Conservation (phyloP, 2,797 vertebrate genomes). For the Danio albolineatus region DNA sequence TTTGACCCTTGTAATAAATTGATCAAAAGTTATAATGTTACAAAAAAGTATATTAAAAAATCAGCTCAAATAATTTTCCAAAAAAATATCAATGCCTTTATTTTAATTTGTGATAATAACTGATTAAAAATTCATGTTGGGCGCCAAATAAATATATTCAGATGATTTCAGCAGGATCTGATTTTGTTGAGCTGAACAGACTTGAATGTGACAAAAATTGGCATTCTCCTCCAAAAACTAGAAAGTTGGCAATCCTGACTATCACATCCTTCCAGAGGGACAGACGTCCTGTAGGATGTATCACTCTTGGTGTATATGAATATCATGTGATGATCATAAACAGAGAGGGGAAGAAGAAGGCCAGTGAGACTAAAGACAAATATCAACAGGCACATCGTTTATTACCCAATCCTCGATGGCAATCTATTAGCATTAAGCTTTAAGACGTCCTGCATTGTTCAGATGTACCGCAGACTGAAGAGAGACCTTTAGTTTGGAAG, state of each 20-base stretch:
- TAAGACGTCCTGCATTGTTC: constrained; percentile 14
- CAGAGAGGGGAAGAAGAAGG: background rate
- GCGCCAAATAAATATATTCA: background rate
- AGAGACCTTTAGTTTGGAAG: constrained; percentile 7
- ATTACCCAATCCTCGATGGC: background rate
- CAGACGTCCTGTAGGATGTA: constrained; percentile 65
- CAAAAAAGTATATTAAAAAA: too few species aligned
- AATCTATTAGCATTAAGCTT: constrained; percentile 27
- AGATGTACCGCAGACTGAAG: constrained; percentile 7
- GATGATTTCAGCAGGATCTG: background rate
- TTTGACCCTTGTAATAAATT: too few species aligned
- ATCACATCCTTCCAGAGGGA: constrained; percentile 17
- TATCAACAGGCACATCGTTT: constrained; percentile 32
- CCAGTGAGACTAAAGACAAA: constrained; percentile 39
- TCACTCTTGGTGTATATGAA: constrained; percentile 48
- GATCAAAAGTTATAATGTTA: too few species aligned
- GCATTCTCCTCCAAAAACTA: background rate
- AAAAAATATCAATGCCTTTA: too few species aligned
- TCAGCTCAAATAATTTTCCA: too few species aligned
- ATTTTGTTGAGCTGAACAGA: background rate
- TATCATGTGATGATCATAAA: constrained; percentile 60
- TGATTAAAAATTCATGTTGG: background rate
- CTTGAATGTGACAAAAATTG: background rate
- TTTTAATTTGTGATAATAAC: background rate
- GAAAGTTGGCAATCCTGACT: background rate